phyloP scores from a whole-genome alignment of 2,797 vertebrate species.

The Coluber constrictor region DNA sequence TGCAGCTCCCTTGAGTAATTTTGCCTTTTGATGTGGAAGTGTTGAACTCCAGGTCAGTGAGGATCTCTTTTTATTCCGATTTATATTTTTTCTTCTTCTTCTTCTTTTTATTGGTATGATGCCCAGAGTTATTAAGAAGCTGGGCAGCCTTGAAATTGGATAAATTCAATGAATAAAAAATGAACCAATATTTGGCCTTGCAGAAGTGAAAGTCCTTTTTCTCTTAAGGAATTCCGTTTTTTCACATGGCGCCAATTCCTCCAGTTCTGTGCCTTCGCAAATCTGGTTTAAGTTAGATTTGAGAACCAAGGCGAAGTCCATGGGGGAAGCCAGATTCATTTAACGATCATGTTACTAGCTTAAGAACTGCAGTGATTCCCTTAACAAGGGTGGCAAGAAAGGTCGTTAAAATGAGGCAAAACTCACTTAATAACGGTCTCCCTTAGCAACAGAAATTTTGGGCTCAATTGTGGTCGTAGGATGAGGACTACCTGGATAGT shows the following conservation, averaged over 20 bases:
- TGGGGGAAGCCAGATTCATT: background rate
- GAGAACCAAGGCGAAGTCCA: background rate
- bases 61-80: background rate
- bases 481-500: background rate
- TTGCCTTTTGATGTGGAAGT: background rate
- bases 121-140: background rate
- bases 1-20: background rate
- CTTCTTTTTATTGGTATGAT: background rate
- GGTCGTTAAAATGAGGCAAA: background rate
- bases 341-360: background rate
- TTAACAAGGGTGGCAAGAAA: background rate
- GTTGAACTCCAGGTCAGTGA: background rate
- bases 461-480: background rate
- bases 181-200: background rate
- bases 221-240: background rate
- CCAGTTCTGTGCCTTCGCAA: background rate
- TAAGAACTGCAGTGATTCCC: background rate
- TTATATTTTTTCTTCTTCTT: background rate
- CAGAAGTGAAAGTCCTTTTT: background rate
- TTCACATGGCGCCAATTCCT: background rate
- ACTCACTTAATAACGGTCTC: background rate
- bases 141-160: background rate
- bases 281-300: background rate
- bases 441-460: background rate
- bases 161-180: background rate